A percentile compares a stretch with the other conserved stretches of the same genome.
Evolutionary conservation across 2,113 vertebrate species (phyloP).

Genomic region (Leptosomus discolor): DNA sequence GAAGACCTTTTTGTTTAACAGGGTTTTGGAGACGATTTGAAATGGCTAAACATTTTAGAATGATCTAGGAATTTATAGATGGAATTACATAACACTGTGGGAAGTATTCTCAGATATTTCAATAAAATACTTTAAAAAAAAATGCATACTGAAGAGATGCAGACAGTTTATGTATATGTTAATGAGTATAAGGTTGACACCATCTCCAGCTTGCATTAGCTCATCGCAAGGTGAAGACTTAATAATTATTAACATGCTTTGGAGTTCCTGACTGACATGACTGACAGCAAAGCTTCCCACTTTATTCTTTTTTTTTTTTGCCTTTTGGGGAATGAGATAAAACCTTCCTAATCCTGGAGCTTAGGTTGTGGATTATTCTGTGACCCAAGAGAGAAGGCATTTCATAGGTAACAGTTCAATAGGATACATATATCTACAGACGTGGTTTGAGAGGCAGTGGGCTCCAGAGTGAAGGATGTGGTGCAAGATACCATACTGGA

Average conservation of each 20-base stretch:
- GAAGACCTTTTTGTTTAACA: neutral
- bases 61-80: neutral
- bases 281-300: neutral
- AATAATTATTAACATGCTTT: neutral
- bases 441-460: neutral
- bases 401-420: neutral
- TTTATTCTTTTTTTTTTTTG: neutral
- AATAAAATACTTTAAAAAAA: neutral
- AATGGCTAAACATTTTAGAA: neutral
- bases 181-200: neutral
- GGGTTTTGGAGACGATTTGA: neutral
- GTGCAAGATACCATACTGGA: neutral
- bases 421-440: neutral
- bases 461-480: neutral
- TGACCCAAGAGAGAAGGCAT: neutral
- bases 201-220: neutral
- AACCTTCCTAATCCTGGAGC: neutral
- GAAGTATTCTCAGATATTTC: neutral
- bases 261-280: neutral
- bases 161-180: neutral
- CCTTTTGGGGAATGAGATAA: slow-evolving; percentile 30
- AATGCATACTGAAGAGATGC: neutral
- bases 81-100: neutral
- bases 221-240: neutral
- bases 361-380: neutral